These are phyloP conservation scores for Malurus alboscapulatus DNA, from an alignment of 2,113 vertebrate species.

Conservation along the genomic window DNA sequence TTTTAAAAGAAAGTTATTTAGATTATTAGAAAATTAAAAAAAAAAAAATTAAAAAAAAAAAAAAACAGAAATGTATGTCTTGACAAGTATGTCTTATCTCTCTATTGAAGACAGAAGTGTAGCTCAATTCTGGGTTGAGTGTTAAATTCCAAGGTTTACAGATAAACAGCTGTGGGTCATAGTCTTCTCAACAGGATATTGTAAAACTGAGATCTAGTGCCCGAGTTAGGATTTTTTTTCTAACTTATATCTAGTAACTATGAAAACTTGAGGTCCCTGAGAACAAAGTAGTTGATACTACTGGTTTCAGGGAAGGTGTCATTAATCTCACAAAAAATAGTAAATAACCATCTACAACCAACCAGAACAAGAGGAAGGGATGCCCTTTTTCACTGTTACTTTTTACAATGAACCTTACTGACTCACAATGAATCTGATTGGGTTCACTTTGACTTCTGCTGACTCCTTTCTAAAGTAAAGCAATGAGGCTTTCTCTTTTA, in stretches of 20 bases:
- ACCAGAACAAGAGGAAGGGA: fast-evolving
- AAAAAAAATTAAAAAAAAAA: not conserved
- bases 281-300: not conserved
- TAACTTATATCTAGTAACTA: not conserved
- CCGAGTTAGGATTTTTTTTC: fast-evolving
- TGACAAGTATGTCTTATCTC: not conserved
- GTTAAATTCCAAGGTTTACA: not conserved
- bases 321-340: not conserved
- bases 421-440: not conserved
- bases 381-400: not conserved
- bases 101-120: not conserved
- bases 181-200: not conserved
- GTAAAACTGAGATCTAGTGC: not conserved
- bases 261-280: not conserved
- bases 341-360: not conserved
- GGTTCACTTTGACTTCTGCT: not conserved
- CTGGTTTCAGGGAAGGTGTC: not conserved
- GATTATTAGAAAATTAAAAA: no score
- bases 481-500: not conserved
- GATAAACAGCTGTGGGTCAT: not conserved
- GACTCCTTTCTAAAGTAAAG: not conserved
- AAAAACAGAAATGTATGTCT: not conserved
- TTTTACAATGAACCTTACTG: not conserved
- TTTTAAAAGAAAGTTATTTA: not conserved
- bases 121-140: not conserved